Evolutionary conservation across 1,140 invertebrate genomes (phyloP).

Genomic region (Colletes latitarsis): DNA sequence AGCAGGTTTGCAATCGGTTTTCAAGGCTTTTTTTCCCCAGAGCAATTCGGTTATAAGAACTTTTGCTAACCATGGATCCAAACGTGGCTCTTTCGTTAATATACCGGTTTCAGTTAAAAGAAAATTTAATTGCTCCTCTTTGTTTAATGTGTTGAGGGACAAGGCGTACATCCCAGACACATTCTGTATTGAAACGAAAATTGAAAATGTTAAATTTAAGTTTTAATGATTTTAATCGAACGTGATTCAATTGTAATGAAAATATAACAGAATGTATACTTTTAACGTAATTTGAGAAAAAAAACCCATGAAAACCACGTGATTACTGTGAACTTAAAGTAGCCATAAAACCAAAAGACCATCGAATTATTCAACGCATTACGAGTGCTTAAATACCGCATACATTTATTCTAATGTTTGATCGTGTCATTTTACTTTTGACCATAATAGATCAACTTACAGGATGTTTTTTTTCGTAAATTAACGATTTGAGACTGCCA

Average conservation of each 20-base stretch:
- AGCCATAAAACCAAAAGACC: neutral
- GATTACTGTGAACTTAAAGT: neutral
- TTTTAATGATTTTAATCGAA: neutral
- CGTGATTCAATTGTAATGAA: neutral
- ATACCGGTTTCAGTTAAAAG: slow-evolving; percentile 85
- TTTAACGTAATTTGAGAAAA: neutral
- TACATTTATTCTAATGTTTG: neutral
- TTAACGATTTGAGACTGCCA: slow-evolving; percentile 86
- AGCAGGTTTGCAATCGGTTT: slow-evolving; percentile 86
- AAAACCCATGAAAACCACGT: neutral
- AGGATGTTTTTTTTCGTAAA: slow-evolving; percentile 86
- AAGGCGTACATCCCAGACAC: slow-evolving; percentile 87
- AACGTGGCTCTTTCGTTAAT: slow-evolving; percentile 85
- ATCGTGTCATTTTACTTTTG: neutral
- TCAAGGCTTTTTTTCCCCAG: slow-evolving; percentile 88
- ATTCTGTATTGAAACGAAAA: slow-evolving; percentile 80
- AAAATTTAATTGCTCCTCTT: slow-evolving; percentile 84
- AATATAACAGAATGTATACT: slow-evolving; percentile 27
- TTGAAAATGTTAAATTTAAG: neutral
- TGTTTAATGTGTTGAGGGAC: slow-evolving; percentile 87
- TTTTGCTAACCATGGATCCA: slow-evolving; percentile 87
- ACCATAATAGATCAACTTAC: slow-evolving; percentile 75
- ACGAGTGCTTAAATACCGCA: neutral
- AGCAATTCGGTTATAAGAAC: slow-evolving; percentile 91
- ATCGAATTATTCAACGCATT: neutral